Percentiles rank a stretch among this genome's conserved stretches.
Evolutionary conservation across 2,797 vertebrate species (phyloP).

Genomic region (Xenopus petersii): DNA sequence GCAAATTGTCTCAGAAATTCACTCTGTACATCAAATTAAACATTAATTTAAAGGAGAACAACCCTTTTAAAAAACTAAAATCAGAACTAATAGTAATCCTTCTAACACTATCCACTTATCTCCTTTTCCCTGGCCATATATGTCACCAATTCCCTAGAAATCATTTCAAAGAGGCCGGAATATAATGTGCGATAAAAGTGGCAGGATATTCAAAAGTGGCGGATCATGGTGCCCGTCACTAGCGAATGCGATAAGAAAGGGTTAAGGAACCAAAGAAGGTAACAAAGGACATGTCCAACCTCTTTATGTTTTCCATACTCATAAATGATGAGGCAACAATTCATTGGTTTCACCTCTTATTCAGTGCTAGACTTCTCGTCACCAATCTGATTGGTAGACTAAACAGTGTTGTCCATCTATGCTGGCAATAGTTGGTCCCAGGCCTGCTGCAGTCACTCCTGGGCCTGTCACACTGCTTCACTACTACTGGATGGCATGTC

Average conservation of each 20-base stretch:
- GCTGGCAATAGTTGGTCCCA: conserved; percentile 30
- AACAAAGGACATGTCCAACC: background rate
- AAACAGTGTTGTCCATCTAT: conserved; percentile 75
- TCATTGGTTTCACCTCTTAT: conserved; percentile 39
- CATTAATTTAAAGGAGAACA: too few species aligned
- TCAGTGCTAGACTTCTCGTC: conserved; percentile 81
- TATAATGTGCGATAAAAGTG: background rate
- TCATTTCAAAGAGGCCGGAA: too few species aligned
- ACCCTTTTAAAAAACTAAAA: too few species aligned
- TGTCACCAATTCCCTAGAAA: too few species aligned
- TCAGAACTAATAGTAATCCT: too few species aligned
- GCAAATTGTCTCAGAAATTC: too few species aligned
- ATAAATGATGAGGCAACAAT: background rate
- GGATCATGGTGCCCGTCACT: background rate
- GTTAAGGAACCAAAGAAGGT: conserved; percentile 5
- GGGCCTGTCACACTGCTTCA: conserved; percentile 32
- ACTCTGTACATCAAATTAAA: too few species aligned
- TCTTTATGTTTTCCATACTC: background rate
- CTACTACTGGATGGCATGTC: conserved; percentile 36
- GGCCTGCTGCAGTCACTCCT: conserved; percentile 45
- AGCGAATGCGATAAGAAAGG: conserved; percentile 7
- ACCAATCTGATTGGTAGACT: conserved; percentile 91
- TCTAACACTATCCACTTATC: too few species aligned
- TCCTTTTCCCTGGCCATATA: too few species aligned
- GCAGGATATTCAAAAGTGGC: background rate